phyloP scores from a whole-genome alignment of 2,113 vertebrate species.

The Coptodon bakossiorum region DNA sequence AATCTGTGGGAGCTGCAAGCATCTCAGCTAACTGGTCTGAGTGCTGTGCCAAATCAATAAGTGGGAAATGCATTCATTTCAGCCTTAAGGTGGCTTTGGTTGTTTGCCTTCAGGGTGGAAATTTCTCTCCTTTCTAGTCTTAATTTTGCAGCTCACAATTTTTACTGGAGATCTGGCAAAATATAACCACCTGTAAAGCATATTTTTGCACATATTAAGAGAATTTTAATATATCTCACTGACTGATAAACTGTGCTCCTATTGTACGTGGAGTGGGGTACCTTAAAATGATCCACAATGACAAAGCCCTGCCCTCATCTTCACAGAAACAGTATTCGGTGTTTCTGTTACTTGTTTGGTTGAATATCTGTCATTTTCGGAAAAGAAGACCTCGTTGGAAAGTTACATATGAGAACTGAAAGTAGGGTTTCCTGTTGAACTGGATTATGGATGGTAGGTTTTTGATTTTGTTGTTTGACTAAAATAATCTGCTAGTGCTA shows the following conservation, averaged over 20 bases:
- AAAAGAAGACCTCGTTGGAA: neutral
- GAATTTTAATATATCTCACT: neutral
- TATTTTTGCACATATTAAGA: neutral
- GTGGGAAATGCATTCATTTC: conserved; percentile 38
- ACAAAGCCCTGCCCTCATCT: conserved; percentile 66
- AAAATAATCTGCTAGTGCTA: neutral
- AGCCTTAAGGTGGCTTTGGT: conserved; percentile 62
- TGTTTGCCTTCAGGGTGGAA: neutral
- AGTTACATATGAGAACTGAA: neutral
- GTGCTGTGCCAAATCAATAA: conserved; percentile 69
- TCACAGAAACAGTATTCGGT: conserved; percentile 41
- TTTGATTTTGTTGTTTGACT: neutral
- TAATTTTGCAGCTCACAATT: neutral
- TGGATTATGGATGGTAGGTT: neutral
- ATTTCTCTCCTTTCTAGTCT: neutral
- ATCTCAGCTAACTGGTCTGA: conserved; percentile 55
- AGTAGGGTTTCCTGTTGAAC: neutral
- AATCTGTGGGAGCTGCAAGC: conserved; percentile 14
- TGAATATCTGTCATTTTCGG: neutral
- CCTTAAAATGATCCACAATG: conserved; percentile 59
- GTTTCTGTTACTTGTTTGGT: conserved; percentile 35
- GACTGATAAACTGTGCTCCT: neutral
- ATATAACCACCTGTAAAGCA: neutral
- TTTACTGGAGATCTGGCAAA: neutral
- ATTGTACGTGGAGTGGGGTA: conserved; percentile 9